phyloP scores from a whole-genome alignment of 2,888 invertebrate species.

The Ferrisia virgata region DNA sequence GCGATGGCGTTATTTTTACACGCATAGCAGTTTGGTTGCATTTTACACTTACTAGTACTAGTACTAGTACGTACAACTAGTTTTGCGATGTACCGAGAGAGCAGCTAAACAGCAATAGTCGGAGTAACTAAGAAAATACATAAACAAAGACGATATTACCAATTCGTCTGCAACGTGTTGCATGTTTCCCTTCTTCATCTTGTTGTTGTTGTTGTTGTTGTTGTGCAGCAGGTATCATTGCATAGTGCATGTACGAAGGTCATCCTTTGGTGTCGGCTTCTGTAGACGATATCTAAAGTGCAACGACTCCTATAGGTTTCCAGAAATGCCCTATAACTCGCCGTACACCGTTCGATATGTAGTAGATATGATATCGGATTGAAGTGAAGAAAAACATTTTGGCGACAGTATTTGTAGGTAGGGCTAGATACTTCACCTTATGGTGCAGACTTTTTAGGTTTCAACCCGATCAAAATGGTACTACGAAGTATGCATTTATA shows the following conservation, averaged over 20 bases:
- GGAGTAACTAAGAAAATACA: slow-evolving; percentile 14
- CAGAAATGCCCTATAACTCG: background rate
- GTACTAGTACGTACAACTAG: no score
- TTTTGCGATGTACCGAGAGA: slow-evolving; percentile 21
- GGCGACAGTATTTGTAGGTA: slow-evolving; percentile 3
- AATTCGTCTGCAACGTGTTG: slow-evolving; percentile 31
- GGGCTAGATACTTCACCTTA: no score
- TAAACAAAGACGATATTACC: slow-evolving; percentile 38
- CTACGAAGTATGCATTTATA: no score
- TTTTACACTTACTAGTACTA: slow-evolving; percentile 40
- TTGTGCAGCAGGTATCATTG: slow-evolving; percentile 32
- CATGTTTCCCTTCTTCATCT: slow-evolving; percentile 41
- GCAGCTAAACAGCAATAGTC: background rate
- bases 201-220: no score
- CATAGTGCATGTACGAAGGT: slow-evolving; percentile 40
- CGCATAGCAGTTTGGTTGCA: slow-evolving; percentile 44
- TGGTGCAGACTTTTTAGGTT: no score
- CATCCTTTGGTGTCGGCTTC: slow-evolving; percentile 42
- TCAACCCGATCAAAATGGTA: no score
- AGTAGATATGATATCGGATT: no score
- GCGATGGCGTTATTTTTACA: slow-evolving; percentile 41
- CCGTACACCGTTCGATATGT: no score
- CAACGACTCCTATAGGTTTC: slow-evolving; percentile 25
- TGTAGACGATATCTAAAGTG: slow-evolving; percentile 37
- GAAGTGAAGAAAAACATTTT: background rate